phyloP scores from a whole-genome alignment of 2,888 invertebrate genomes.

The Apotomis turbidana region DNA sequence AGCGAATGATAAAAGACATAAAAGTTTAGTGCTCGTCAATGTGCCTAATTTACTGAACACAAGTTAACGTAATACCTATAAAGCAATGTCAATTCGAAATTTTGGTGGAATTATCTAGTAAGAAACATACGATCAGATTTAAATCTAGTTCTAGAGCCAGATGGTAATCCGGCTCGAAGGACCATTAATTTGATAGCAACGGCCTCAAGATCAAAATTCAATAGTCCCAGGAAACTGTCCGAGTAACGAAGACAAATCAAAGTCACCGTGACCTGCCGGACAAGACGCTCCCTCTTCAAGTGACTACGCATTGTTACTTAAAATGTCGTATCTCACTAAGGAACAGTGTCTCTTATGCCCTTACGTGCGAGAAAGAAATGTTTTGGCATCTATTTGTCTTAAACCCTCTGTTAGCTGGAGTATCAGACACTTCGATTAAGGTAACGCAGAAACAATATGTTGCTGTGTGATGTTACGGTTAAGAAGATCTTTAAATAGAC shows the following conservation, averaged over 20 bases:
- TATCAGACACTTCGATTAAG: conserved; percentile 66
- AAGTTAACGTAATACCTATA: too few species aligned
- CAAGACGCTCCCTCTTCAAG: conserved; percentile 63
- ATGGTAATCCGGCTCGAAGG: too few species aligned
- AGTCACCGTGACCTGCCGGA: conserved; percentile 66
- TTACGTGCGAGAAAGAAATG: conserved; percentile 68
- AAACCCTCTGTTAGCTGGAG: conserved; percentile 47
- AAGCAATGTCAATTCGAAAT: too few species aligned
- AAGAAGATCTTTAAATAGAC: neutral
- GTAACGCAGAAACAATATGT: conserved; percentile 16
- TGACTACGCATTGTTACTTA: conserved; percentile 6
- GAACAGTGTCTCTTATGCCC: neutral
- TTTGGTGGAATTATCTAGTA: too few species aligned
- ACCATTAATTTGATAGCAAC: conserved; percentile 56
- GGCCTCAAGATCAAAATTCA: conserved; percentile 59
- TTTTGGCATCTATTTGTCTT: conserved; percentile 77
- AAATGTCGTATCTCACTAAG: conserved; percentile 10
- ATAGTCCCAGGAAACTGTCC: conserved; percentile 64
- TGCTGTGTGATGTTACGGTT: conserved; percentile 1
- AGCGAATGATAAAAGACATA: too few species aligned
- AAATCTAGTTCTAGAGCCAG: too few species aligned
- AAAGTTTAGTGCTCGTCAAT: too few species aligned
- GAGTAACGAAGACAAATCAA: conserved; percentile 82
- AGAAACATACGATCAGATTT: too few species aligned
- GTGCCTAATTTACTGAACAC: too few species aligned